A percentile compares a stretch with the other conserved stretches of the same genome.
Evolutionary conservation across 2,888 invertebrate genomes (phyloP).

Genomic region (Coremacera marginata): DNA sequence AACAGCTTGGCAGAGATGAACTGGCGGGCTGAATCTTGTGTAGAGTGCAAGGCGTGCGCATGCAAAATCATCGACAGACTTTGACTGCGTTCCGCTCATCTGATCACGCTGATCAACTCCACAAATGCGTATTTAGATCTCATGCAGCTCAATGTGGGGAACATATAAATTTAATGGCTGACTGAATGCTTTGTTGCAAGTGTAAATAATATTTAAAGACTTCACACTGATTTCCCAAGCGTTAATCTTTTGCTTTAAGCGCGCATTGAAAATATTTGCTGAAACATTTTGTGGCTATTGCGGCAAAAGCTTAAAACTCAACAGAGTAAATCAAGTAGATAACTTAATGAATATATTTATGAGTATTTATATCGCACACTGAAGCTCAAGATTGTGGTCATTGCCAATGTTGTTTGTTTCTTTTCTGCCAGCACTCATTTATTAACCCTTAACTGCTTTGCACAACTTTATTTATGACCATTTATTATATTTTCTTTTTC

Average conservation of each 20-base stretch:
- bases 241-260: background rate
- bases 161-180: background rate
- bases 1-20: background rate
- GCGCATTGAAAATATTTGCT: background rate
- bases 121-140: constrained; percentile 7
- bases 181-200: constrained; percentile 17
- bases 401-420: background rate
- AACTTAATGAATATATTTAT: constrained; percentile 29
- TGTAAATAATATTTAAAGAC: constrained; percentile 31
- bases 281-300: no score
- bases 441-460: background rate
- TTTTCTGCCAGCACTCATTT: background rate
- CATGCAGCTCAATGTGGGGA: constrained; percentile 23
- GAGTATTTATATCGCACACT: background rate
- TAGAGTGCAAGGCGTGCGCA: background rate
- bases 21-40: background rate
- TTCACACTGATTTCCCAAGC: constrained; percentile 10
- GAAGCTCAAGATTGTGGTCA: background rate
- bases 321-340: constrained; percentile 15
- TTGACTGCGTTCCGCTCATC: background rate
- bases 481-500: background rate
- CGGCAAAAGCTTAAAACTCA: background rate
- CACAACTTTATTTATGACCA: background rate
- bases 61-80: background rate
- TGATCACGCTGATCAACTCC: background rate